Conservation (phyloP, 2,888 invertebrate genomes). For the Apamea monoglypha region DNA sequence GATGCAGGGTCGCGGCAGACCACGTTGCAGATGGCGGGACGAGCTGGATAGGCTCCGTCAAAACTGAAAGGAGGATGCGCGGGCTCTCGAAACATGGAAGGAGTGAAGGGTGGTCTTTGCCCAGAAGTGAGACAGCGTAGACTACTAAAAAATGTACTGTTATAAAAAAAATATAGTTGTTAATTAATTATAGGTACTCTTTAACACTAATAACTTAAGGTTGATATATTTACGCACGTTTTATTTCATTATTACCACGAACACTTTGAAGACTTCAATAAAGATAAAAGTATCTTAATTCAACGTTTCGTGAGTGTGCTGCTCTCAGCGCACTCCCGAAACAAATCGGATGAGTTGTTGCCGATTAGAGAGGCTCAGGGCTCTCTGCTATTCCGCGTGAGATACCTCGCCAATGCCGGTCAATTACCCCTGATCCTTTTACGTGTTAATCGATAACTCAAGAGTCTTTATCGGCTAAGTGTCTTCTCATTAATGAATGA, state of each 20-base stretch:
- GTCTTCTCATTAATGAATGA: slow-evolving; percentile 40
- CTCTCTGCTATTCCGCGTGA: slow-evolving; percentile 42
- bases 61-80: too few species aligned
- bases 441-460: slow-evolving; percentile 60
- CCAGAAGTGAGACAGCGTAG: too few species aligned
- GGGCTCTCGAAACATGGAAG: too few species aligned
- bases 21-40: too few species aligned
- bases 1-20: too few species aligned
- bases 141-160: too few species aligned
- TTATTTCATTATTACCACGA: not conserved
- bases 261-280: slow-evolving; percentile 11
- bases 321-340: slow-evolving; percentile 17
- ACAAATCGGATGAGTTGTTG: slow-evolving; percentile 38
- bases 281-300: not conserved
- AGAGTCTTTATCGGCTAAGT: slow-evolving; percentile 47
- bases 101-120: too few species aligned
- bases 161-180: too few species aligned
- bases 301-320: not conserved
- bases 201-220: not conserved
- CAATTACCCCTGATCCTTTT: slow-evolving; percentile 64
- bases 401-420: slow-evolving; percentile 51
- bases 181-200: not conserved
- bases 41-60: too few species aligned
- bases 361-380: slow-evolving; percentile 39
- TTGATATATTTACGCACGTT: not conserved